Evolutionary conservation across 2,888 invertebrate genomes (phyloP).

Genomic region (Trilocha varians): DNA sequence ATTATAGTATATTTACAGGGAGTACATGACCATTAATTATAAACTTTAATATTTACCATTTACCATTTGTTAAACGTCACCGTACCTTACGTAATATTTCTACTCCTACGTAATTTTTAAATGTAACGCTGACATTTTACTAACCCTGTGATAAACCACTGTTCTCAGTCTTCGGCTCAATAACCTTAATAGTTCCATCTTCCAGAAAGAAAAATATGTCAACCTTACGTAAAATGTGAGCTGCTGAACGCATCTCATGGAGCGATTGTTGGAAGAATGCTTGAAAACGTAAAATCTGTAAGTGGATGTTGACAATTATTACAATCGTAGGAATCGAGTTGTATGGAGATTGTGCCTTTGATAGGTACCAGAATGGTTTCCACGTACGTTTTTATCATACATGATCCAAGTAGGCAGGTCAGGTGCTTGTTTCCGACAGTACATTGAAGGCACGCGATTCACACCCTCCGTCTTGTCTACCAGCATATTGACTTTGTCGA

Average conservation of each 20-base stretch:
- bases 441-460: slow-evolving; percentile 76
- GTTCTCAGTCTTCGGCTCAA: slow-evolving; percentile 85
- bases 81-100: too few relatives aligned
- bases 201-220: slow-evolving; percentile 91
- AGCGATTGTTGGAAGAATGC: slow-evolving; percentile 86
- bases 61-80: too few relatives aligned
- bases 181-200: slow-evolving; percentile 92
- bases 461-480: slow-evolving; percentile 48
- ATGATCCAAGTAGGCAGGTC: slow-evolving; percentile 89
- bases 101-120: too few relatives aligned
- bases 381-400: slow-evolving; percentile 86
- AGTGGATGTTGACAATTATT: slow-evolving; percentile 6
- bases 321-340: background rate
- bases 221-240: slow-evolving; percentile 83
- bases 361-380: background rate
- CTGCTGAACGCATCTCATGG: slow-evolving; percentile 79
- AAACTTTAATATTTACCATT: too few relatives aligned
- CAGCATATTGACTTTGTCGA: slow-evolving; percentile 57
- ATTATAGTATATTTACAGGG: too few relatives aligned
- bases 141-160: slow-evolving; percentile 90
- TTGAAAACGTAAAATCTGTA: slow-evolving; percentile 82
- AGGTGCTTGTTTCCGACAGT: slow-evolving; percentile 81
- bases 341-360: too few relatives aligned
- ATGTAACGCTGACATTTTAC: too few relatives aligned
- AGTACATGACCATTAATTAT: too few relatives aligned